Base-by-base conservation (phyloP, 2,113 vertebrate genomes). In the Trachemys scripta region DNA sequence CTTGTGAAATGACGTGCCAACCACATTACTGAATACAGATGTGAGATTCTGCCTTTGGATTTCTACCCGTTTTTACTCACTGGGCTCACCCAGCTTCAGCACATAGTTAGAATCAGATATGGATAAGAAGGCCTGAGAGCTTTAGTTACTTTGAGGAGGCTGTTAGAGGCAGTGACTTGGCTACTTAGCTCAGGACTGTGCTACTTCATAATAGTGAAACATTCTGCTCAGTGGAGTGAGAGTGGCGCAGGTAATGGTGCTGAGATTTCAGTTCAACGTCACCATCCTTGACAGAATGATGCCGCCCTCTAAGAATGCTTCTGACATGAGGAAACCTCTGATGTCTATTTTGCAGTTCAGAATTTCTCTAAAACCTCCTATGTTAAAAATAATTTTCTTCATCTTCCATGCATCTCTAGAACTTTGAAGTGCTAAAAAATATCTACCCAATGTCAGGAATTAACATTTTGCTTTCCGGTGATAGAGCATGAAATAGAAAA, bases 161-260 rank as follows among this genome's bases (percentile, higher is more conserved):
- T 0, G 0, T 65, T 38, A 65, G 38, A 85, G n/a, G 49, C n/a
- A 24, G 25, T 0, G 0, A 24, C 1, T 0, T 10, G 47, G 57
- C 29, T 2, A 0, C 82, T 35, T 2, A 1, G 10, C n/a, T 83
- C n/a, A 76, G 47, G 75, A 6, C 17, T 76, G 0, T 0, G 50
- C 6, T 35, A 4, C 29, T 78, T 69, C 50, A 78, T 10, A 7
- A 3, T 0, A 75, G 1, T 45, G 22, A 94, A 2, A n/a, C 42
- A 24, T 86, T 8, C 79, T 35, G 29, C 24, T 82, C 2, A 2
- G 54, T 29, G 10, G 56, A 50, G 1, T 4, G 3, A 47, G 10
- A 35, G 42, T n/a, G 56, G 42, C 42, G 42, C 49, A 20, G 53
- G 8, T 29, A 42, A 54, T 54, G 62, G 31, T 65, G 13, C 19